Evolutionary conservation across 2,797 vertebrate species (phyloP).

Genomic region (Lates japonicus): DNA sequence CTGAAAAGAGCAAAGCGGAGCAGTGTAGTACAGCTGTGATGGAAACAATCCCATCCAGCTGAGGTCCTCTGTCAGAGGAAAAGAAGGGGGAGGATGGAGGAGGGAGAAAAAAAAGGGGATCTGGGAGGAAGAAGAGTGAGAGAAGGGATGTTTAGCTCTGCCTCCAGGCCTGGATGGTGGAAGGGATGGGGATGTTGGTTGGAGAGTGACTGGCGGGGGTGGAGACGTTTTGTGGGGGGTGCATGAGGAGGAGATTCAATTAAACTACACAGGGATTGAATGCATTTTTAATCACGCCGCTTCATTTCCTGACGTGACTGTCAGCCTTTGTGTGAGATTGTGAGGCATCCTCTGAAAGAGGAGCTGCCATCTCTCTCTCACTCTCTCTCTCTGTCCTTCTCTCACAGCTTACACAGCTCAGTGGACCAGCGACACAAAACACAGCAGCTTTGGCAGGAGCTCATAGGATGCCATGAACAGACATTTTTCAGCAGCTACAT

Average conservation of each 20-base stretch:
- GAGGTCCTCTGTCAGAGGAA: slow-evolving; percentile 53
- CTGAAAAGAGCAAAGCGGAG: slow-evolving; percentile 46
- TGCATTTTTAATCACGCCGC: slow-evolving; percentile 82
- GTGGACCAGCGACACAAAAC: slow-evolving; percentile 55
- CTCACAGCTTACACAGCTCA: slow-evolving; percentile 40
- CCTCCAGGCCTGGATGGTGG: slow-evolving; percentile 55
- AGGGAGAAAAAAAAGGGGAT: slow-evolving; percentile 15
- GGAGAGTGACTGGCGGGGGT: not conserved
- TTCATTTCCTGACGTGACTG: slow-evolving; percentile 74
- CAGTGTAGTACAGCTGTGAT: slow-evolving; percentile 62
- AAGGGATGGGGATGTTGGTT: slow-evolving; percentile 39
- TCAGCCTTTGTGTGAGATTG: slow-evolving; percentile 69
- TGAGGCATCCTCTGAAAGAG: slow-evolving; percentile 46
- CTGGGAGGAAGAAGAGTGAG: slow-evolving; percentile 32
- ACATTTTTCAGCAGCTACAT: slow-evolving; percentile 48
- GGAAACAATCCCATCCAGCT: slow-evolving; percentile 70
- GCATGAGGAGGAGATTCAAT: slow-evolving; percentile 78
- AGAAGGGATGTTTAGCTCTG: slow-evolving; percentile 39
- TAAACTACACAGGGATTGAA: slow-evolving; percentile 77
- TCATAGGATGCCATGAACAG: slow-evolving; percentile 49
- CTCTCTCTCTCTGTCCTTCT: slow-evolving; percentile 27
- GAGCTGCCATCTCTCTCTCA: slow-evolving; percentile 43
- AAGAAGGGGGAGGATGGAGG: slow-evolving; percentile 42
- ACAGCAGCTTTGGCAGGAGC: slow-evolving; percentile 58
- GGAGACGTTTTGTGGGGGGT: slow-evolving; percentile 29